Base-by-base conservation (phyloP, 2,113 vertebrate genomes). In the Daboia siamensis region DNA sequence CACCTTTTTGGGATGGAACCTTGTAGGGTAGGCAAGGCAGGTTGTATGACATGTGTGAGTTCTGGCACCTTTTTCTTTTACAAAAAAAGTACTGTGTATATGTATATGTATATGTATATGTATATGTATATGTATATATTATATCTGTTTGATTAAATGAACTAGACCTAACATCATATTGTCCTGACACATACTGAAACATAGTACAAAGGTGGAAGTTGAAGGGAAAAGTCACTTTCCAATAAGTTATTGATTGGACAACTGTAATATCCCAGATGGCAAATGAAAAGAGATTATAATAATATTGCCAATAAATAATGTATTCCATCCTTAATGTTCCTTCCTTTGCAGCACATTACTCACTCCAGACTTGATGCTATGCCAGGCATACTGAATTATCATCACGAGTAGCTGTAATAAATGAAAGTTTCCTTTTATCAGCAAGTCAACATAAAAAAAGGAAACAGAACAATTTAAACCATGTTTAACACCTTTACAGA, bases 401-500 rank as follows among this genome's bases (percentile, higher is more conserved):
- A 93, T 94, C 95, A 95, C 92, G 13, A 95, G 95, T 90, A 96
- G 54, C 33, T 80, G 44, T 95, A 97, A 55, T 55, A 93, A 93
- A 93, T 92, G 94, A 95, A 96, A 97, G 95, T 95, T 94, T 55
- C 93, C 96, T 39, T 96, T 96, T 86, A 29, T 93, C 93, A 95
- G 61, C 91, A 96, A 95, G 87, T 91, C 90, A 93, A 95, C 85
- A 88, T 89, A 96, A 96, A 94, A 95, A 96, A 91, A 94, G 48
- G 89, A 94, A 97, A 91, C 46, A 95, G 94, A 96, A 97, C 91
- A 95, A 95, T 95, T 93, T 95, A 95, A 97, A 93, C 57, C 89
- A 91, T 54, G 23, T 95, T 97, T 97, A 98, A 97, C 96, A 97
- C 96, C 94, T 97, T 97, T 96, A 96, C 90, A 97, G 95, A 94